Base-by-base conservation (phyloP, 2,797 vertebrate species). In the Eulemur coronatus region DNA sequence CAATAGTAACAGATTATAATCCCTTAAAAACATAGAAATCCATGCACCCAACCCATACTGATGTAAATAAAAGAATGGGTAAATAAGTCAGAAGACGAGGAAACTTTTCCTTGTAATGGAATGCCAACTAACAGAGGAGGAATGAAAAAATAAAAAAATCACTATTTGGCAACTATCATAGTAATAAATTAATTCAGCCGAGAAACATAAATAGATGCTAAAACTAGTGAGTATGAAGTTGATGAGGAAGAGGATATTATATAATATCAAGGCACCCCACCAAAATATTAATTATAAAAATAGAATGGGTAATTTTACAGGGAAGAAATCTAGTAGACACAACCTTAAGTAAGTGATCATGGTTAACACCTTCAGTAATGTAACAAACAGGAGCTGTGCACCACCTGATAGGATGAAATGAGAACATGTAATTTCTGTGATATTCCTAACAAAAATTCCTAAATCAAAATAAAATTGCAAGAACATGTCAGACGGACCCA, bases 71-170 rank as follows among this genome's bases (percentile, higher is more conserved):
- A 87, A 87, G 24, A 90, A 84, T 35, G 20, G 57, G 18, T 57
- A 72, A 55, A 50, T 75, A 13, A 30, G 9, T 75, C 7, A 76
- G 41, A 72, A 70, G 22, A 91, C 3, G 24, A 65, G 28, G 38
- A 50, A 61, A 59, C 7, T 78, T 61, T 61, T 96, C 69, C 55
- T 79, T 63, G 1, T 28, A 87, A 26, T 87, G 61, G 10, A 79
- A 84, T 75, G 26, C 4, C 63, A 89, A 92, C 41, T 10, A 87
- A 84, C 59, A 14, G 26, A 84, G 50, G 63, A 63, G 18, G 41
- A 55, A 78, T 84, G 30, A 93, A 89, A 20, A 43, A 80, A 93
- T 93, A n/a, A 72, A 63, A 82, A 90, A 81, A 82, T 82, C 22
- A 93, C 57, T 20, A 93, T 55, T 93, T 81, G 76, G 76, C 43